Conservation (phyloP, 1,140 invertebrate species). For the Teleopsis dalmanni region DNA sequence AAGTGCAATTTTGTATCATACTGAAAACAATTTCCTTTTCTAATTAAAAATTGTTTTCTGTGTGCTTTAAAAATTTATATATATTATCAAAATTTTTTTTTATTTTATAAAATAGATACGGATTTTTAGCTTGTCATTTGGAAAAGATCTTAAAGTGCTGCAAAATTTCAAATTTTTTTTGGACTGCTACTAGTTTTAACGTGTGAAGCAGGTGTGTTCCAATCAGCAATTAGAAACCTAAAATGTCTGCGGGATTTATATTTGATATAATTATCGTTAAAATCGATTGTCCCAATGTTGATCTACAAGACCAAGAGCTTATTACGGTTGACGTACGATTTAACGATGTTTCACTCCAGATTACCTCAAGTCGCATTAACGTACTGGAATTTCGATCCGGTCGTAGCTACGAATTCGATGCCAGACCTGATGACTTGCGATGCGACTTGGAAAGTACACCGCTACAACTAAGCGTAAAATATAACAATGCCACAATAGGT, state of each 20-base stretch:
- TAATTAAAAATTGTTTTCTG: no score
- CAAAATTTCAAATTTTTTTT: no score
- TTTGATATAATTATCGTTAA: constrained; percentile 12
- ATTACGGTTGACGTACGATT: constrained; percentile 10
- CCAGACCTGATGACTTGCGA: constrained; percentile 3
- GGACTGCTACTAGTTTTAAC: no score
- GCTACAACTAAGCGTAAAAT: constrained; percentile 8
- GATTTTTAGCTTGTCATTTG: no score
- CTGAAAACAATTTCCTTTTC: no score
- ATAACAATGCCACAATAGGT: constrained; percentile 1
- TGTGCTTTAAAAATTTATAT: no score
- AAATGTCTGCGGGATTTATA: constrained; percentile 4
- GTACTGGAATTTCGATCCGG: constrained; percentile 13
- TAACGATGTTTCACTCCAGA: constrained; percentile 4
- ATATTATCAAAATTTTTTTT: no score
- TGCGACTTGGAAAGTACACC: constrained; percentile 3
- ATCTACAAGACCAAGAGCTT: background rate
- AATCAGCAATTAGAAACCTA: no score
- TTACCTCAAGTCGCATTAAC: constrained; percentile 16
- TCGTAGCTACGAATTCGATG: constrained; percentile 11
- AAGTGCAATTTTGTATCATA: no score
- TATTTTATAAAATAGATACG: no score
- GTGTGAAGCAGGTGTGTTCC: no score
- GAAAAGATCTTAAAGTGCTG: no score
- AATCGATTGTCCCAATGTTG: constrained; percentile 3